A percentile compares a stretch with the other conserved stretches of the same genome.
phyloP scores from a whole-genome alignment of 2,113 vertebrate species.

The Antidorcas marsupialis region DNA sequence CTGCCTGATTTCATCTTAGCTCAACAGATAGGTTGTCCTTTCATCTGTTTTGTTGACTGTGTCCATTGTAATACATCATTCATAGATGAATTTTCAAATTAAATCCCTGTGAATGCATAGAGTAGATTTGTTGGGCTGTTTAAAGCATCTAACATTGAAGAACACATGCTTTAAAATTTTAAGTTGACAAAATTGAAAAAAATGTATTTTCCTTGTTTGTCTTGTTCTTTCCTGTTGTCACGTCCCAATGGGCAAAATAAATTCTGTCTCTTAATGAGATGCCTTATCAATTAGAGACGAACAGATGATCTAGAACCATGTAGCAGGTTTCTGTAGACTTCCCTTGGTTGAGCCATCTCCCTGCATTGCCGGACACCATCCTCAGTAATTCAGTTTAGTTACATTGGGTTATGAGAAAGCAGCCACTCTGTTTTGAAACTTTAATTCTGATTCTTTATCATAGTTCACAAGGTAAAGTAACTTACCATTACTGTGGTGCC shows the following conservation, averaged over 20 bases:
- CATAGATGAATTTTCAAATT: slow-evolving; percentile 30
- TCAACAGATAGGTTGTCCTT: neutral
- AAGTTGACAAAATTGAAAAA: neutral
- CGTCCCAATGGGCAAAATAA: neutral
- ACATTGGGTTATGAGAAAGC: slow-evolving; percentile 27
- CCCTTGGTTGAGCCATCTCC: neutral
- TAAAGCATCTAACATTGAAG: neutral
- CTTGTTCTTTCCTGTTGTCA: neutral
- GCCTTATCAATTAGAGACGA: neutral
- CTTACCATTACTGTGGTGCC: neutral
- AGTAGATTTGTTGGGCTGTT: neutral
- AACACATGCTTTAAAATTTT: neutral
- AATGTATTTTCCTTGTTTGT: neutral
- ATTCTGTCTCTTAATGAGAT: slow-evolving; percentile 18
- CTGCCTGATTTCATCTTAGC: neutral
- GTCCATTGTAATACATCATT: neutral
- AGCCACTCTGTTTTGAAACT: slow-evolving; percentile 24
- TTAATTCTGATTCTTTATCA: slow-evolving; percentile 16
- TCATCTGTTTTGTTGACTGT: neutral
- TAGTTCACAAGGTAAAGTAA: neutral
- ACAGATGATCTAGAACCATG: slow-evolving; percentile 4
- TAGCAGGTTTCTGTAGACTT: neutral
- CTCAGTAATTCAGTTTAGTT: slow-evolving; percentile 13
- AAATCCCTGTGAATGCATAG: neutral
- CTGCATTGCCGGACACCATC: neutral